A percentile compares a stretch with the other conserved stretches of the same genome.
phyloP scores from a whole-genome alignment of 2,797 vertebrate genomes.

The Coracias cyanogaster region DNA sequence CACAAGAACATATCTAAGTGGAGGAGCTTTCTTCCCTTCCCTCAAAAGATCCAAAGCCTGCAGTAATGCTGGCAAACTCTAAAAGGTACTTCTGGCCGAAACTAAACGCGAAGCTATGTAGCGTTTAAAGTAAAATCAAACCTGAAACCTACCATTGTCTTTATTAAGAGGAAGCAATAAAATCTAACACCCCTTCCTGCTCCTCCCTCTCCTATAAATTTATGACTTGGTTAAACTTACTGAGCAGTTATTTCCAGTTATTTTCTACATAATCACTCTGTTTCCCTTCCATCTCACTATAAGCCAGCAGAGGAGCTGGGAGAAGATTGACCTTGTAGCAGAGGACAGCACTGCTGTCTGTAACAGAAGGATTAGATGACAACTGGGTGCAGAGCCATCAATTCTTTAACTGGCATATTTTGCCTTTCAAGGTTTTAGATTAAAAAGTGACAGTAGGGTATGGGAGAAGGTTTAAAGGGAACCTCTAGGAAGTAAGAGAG shows the following conservation, averaged over 20 bases:
- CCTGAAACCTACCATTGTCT: neutral
- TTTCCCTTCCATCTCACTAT: neutral
- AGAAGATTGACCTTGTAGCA: neutral
- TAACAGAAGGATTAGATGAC: neutral
- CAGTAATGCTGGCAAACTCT: neutral
- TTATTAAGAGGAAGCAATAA: neutral
- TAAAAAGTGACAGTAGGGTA: neutral
- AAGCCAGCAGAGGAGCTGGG: neutral
- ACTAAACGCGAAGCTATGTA: neutral
- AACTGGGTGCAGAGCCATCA: neutral
- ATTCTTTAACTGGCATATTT: neutral
- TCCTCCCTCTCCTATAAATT: neutral
- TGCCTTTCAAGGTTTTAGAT: neutral
- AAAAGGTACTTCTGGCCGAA: neutral
- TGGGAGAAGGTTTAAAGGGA: neutral
- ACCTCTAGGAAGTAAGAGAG: neutral
- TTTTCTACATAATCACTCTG: neutral
- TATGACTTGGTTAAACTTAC: neutral
- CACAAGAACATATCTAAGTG: fast-evolving
- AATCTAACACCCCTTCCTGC: neutral
- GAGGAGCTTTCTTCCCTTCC: neutral
- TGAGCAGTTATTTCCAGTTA: neutral
- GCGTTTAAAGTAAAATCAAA: neutral
- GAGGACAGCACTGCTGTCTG: neutral
- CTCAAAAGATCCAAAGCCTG: neutral